These are phyloP conservation scores for Elephantulus edwardii DNA, from an alignment of 2,113 vertebrate species.

Conservation along the genomic window DNA sequence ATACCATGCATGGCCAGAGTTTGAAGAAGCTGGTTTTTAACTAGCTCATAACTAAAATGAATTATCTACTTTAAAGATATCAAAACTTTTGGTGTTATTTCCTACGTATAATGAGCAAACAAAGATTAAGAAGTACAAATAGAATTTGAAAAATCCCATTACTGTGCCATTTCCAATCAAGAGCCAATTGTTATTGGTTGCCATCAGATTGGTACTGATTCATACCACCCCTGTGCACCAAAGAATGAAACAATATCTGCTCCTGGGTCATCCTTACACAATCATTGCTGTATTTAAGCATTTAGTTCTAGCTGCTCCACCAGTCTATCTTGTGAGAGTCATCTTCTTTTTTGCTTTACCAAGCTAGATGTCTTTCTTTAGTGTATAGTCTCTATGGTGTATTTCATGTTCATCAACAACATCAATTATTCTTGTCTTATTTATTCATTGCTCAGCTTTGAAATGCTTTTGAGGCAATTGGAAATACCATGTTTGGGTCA, in stretches of 20 bases:
- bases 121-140: neutral
- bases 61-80: neutral
- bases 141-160: neutral
- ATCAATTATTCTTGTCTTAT: no score
- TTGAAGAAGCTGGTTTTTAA: neutral
- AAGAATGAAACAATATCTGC: neutral
- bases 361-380: no score
- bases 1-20: neutral
- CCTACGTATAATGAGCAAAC: neutral
- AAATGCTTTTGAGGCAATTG: no score
- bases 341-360: no score
- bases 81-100: constrained; percentile 14
- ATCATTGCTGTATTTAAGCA: no score
- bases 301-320: no score
- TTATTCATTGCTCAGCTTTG: no score
- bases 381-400: no score
- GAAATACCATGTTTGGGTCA: no score
- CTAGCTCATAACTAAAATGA: neutral
- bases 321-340: no score
- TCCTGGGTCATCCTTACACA: neutral
- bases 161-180: neutral
- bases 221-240: neutral
- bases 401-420: no score
- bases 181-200: neutral
- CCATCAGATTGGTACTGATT: neutral